Conservation (phyloP, 92 coral and sea anemone genomes). For the Parazoanthus swiftii region DNA sequence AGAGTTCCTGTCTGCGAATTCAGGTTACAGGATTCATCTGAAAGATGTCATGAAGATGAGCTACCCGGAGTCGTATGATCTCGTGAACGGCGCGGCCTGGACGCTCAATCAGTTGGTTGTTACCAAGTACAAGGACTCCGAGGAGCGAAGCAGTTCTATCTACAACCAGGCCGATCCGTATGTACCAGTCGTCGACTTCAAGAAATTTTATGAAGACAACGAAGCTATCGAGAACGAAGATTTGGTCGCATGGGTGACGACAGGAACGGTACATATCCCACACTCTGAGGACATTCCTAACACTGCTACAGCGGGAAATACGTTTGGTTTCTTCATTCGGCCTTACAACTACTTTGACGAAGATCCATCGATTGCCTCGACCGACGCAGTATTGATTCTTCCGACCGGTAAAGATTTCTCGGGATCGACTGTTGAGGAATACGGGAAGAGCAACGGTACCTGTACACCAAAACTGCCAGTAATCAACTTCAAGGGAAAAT, state of each 20-base stretch:
- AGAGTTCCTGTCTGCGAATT: no score
- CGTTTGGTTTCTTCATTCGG: constrained; percentile 77
- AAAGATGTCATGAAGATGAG: constrained; percentile 65
- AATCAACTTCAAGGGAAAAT: constrained; percentile 36
- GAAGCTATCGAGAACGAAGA: constrained; percentile 58
- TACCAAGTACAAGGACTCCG: constrained; percentile 59
- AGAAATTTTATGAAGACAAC: constrained; percentile 46
- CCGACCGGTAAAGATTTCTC: constrained; percentile 47
- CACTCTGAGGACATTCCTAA: constrained; percentile 81
- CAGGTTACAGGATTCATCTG: constrained; percentile 64
- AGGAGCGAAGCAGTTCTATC: constrained; percentile 63
- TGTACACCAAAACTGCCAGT: constrained; percentile 6
- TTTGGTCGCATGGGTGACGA: constrained; percentile 77
- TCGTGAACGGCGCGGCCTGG: constrained; percentile 75
- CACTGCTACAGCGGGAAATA: constrained; percentile 63
- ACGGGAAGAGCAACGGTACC: constrained; percentile 31
- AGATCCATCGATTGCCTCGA: constrained; percentile 81
- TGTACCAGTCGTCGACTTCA: constrained; percentile 69
- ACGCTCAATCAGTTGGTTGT: constrained; percentile 70
- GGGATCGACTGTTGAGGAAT: constrained; percentile 22
- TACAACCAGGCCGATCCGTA: constrained; percentile 77
- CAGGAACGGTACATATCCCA: constrained; percentile 70
- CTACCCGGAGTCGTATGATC: constrained; percentile 59
- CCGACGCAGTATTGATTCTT: constrained; percentile 68
- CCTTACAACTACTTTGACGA: constrained; percentile 89